Conservation (phyloP, 2,888 invertebrate genomes). For the Lacanobia oleracea region DNA sequence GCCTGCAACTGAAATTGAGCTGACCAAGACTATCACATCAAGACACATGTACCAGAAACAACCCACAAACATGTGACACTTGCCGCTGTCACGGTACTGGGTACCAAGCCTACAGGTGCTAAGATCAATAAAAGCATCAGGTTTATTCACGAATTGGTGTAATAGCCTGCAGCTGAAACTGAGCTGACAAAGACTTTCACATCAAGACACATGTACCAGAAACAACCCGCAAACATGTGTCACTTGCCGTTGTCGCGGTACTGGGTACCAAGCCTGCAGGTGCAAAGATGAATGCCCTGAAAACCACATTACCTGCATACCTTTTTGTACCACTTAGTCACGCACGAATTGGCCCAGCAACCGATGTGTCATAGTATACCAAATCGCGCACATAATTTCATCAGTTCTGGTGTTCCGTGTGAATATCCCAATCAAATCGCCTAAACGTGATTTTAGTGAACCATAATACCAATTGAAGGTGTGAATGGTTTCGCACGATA, state of each 20-base stretch:
- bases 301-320: conserved; percentile 40
- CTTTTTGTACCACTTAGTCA: conserved; percentile 54
- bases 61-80: conserved; percentile 16
- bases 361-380: conserved; percentile 63
- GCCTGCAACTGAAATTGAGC: not conserved
- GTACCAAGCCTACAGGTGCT: conserved; percentile 41
- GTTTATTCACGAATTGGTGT: not conserved
- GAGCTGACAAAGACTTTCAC: not conserved
- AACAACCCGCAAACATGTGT: not conserved
- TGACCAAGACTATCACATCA: not conserved
- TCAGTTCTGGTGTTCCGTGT: conserved; percentile 58
- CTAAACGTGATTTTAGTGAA: conserved; percentile 62
- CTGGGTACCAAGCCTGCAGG: conserved; percentile 35
- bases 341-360: conserved; percentile 61
- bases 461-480: conserved; percentile 60
- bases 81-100: conserved; percentile 11
- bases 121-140: conserved; percentile 37
- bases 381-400: conserved; percentile 57
- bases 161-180: not conserved
- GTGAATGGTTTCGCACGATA: conserved; percentile 55
- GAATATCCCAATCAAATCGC: conserved; percentile 67
- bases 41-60: not conserved
- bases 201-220: not conserved
- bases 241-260: conserved; percentile 28
- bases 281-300: conserved; percentile 51